A percentile compares a stretch with the other conserved stretches of the same genome.
Conservation (phyloP, 2,113 vertebrate genomes). For the Pachycephala philippinensis region DNA sequence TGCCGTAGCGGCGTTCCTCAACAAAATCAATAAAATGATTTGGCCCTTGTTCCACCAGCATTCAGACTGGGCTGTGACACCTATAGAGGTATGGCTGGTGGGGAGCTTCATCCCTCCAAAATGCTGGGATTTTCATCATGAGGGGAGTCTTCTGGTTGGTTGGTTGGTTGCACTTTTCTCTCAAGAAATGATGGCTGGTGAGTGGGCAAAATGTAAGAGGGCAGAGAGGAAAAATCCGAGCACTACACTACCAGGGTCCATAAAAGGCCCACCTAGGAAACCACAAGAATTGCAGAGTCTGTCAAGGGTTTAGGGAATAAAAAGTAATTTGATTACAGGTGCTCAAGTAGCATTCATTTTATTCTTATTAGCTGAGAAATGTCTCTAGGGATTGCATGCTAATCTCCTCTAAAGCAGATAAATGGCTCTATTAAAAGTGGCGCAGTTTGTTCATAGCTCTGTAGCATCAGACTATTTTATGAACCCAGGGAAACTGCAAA, state of each 20-base stretch:
- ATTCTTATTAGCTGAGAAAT: constrained; percentile 69
- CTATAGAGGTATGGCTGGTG: not conserved
- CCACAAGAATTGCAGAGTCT: constrained; percentile 14
- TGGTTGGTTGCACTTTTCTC: not conserved
- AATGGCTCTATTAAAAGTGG: constrained; percentile 70
- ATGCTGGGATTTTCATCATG: not conserved
- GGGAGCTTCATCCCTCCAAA: not conserved
- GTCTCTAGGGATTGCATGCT: constrained; percentile 55
- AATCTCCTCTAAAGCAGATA: constrained; percentile 70
- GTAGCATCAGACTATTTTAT: constrained; percentile 54
- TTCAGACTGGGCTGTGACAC: not conserved
- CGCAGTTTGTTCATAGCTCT: constrained; percentile 57
- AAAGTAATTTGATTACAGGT: constrained; percentile 76
- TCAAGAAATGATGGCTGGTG: not conserved
- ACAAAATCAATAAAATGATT: not conserved
- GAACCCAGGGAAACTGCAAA: constrained; percentile 60
- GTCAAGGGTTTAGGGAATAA: constrained; percentile 65
- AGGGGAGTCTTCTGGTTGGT: not conserved
- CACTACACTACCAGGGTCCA: not conserved
- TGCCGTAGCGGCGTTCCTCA: not conserved
- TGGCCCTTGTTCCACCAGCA: not conserved
- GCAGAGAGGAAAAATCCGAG: not conserved
- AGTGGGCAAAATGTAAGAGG: not conserved
- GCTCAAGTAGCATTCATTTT: constrained; percentile 71
- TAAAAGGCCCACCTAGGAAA: constrained; percentile 43